phyloP scores from a whole-genome alignment of 2,888 invertebrate genomes.

The Druceiella hillmani region DNA sequence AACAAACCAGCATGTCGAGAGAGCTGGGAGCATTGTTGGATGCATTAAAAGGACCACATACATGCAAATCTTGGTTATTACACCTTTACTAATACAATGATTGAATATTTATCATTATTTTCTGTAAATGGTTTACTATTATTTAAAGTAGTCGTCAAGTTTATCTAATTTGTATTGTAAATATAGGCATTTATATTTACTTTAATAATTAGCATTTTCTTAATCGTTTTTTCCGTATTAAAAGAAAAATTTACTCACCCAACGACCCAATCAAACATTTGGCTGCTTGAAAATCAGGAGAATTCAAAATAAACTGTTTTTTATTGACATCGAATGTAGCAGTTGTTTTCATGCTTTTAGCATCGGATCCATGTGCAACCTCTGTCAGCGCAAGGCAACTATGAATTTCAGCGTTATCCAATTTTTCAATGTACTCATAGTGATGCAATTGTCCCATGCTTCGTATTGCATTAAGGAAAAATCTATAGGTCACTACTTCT shows the following conservation, averaged over 20 bases:
- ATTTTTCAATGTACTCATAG: conserved; percentile 45
- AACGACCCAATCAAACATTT: conserved; percentile 88
- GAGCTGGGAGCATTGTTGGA: too few species aligned
- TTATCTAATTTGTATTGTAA: too few species aligned
- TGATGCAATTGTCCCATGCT: conserved; percentile 63
- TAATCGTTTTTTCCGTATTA: too few species aligned
- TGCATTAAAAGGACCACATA: too few species aligned
- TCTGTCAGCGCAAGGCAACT: conserved; percentile 82
- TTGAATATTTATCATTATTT: too few species aligned
- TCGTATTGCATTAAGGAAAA: conserved; percentile 61
- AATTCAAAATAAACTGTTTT: conserved; percentile 74
- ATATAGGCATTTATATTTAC: too few species aligned
- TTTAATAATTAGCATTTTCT: too few species aligned
- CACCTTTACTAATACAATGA: too few species aligned
- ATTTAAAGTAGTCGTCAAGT: too few species aligned
- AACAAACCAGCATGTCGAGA: too few species aligned
- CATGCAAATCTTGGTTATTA: too few species aligned
- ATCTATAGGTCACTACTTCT: conserved; percentile 57
- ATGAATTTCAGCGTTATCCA: conserved; percentile 34
- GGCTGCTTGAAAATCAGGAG: conserved; percentile 84
- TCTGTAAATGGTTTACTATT: too few species aligned
- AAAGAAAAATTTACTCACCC: conserved; percentile 43
- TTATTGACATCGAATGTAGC: conserved; percentile 73
- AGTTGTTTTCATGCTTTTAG: conserved; percentile 78
- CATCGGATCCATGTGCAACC: conserved; percentile 87